phyloP scores from a whole-genome alignment of 2,113 vertebrate genomes.

The Entomyzon cyanotis region DNA sequence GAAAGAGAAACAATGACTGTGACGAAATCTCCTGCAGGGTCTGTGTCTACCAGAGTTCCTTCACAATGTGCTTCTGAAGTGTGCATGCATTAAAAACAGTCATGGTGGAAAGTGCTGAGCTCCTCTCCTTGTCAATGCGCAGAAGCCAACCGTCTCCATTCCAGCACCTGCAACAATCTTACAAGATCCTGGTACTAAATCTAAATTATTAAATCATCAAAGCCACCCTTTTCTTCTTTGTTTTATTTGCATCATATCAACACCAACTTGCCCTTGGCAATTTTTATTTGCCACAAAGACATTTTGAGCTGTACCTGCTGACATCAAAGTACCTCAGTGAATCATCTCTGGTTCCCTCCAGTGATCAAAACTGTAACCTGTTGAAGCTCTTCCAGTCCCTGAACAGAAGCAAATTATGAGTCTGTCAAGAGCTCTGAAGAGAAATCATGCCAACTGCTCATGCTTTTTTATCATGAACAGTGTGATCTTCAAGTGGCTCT shows the following conservation, averaged over 20 bases:
- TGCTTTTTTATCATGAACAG: not conserved
- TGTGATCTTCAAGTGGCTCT: not conserved
- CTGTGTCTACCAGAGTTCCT: not conserved
- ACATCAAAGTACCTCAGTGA: not conserved
- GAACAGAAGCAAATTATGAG: not conserved
- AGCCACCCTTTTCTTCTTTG: not conserved
- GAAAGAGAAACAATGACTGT: not conserved
- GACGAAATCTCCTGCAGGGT: not conserved
- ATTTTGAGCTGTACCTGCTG: not conserved
- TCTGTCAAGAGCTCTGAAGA: not conserved
- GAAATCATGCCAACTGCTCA: not conserved
- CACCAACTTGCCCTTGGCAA: not conserved
- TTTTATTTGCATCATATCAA: slow-evolving; percentile 5
- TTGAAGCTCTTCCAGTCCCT: not conserved
- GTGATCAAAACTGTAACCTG: not conserved
- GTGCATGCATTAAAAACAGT: not conserved
- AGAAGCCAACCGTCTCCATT: not conserved
- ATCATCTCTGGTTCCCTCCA: not conserved
- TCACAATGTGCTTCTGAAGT: not conserved
- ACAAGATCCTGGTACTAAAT: not conserved
- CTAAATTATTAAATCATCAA: slow-evolving; percentile 17
- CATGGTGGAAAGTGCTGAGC: not conserved
- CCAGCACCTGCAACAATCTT: not conserved
- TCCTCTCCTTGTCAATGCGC: not conserved
- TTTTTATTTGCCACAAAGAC: not conserved